Percentiles rank a stretch among this genome's conserved stretches.
phyloP scores from a whole-genome alignment of 2,113 vertebrate genomes.

The Takifugu flavidus region DNA sequence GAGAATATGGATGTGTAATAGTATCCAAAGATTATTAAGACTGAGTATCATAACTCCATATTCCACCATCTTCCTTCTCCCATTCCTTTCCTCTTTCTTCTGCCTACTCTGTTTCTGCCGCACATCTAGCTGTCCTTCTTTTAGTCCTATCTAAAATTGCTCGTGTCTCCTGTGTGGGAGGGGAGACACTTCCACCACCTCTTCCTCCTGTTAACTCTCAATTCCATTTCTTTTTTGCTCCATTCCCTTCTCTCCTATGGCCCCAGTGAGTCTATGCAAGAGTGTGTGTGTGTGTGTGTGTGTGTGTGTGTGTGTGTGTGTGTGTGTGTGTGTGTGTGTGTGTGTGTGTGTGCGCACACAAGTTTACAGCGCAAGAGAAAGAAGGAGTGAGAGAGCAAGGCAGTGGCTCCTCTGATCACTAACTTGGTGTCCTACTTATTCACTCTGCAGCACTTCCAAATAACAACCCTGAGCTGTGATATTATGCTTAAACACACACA shows the following conservation, averaged over 20 bases:
- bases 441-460: slow-evolving; percentile 48
- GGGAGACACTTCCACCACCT: slow-evolving; percentile 25
- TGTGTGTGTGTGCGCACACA: slow-evolving; percentile 1
- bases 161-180: slow-evolving; percentile 50
- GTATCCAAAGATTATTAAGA: slow-evolving; percentile 48
- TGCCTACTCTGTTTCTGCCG: not conserved
- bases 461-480: slow-evolving; percentile 51
- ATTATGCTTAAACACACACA: slow-evolving; percentile 27
- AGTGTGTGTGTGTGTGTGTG: slow-evolving; percentile 13
- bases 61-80: slow-evolving; percentile 3
- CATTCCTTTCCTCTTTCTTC: slow-evolving; percentile 1
- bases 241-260: slow-evolving; percentile 34
- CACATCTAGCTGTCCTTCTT: slow-evolving; percentile 5
- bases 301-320: slow-evolving; percentile 8
- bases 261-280: slow-evolving; percentile 18
- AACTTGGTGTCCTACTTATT: slow-evolving; percentile 63
- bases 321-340: slow-evolving; percentile 12
- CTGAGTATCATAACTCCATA: slow-evolving; percentile 40
- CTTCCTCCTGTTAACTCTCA: slow-evolving; percentile 8
- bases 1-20: slow-evolving; percentile 39
- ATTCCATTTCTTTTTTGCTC: slow-evolving; percentile 22
- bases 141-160: slow-evolving; percentile 39
- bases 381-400: slow-evolving; percentile 10
- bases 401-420: slow-evolving; percentile 50
- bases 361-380: not conserved